These are phyloP conservation scores for Temnothorax longispinosus DNA, from an alignment of 1,140 invertebrate genomes.

Conservation along the genomic window DNA sequence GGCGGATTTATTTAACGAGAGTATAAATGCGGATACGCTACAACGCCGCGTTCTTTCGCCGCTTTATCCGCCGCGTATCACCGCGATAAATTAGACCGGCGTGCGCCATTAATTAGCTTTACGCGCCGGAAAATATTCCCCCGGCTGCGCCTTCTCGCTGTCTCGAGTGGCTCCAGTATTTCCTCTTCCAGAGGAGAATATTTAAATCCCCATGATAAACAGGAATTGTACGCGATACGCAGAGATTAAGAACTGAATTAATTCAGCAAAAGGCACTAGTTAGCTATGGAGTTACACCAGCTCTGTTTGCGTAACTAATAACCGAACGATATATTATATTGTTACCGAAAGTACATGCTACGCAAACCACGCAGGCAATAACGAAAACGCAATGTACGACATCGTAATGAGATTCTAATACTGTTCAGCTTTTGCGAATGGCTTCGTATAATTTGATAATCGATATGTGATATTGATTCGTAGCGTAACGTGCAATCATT, in stretches of 20 bases:
- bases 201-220: conserved; percentile 45
- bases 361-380: neutral
- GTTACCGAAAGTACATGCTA: neutral
- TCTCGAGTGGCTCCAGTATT: conserved; percentile 17
- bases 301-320: conserved; percentile 1
- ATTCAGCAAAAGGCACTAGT: neutral
- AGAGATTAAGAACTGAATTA: conserved; percentile 41
- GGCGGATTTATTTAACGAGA: conserved; percentile 63
- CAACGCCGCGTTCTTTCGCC: conserved; percentile 50
- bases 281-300: neutral
- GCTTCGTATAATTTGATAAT: conserved; percentile 27
- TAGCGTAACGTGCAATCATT: conserved; percentile 17
- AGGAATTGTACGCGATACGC: conserved; percentile 20
- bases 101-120: conserved; percentile 47
- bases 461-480: conserved; percentile 35
- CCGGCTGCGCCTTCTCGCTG: conserved; percentile 31
- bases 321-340: neutral
- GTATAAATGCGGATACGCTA: conserved; percentile 62
- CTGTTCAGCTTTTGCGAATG: neutral
- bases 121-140: conserved; percentile 44
- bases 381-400: conserved; percentile 1
- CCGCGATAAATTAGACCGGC: conserved; percentile 54
- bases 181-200: conserved; percentile 16
- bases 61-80: conserved; percentile 49
- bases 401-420: conserved; percentile 10